A percentile compares a stretch with the other conserved stretches of the same genome.
phyloP scores from a whole-genome alignment of 2,797 vertebrate species.

The Picus viridis region DNA sequence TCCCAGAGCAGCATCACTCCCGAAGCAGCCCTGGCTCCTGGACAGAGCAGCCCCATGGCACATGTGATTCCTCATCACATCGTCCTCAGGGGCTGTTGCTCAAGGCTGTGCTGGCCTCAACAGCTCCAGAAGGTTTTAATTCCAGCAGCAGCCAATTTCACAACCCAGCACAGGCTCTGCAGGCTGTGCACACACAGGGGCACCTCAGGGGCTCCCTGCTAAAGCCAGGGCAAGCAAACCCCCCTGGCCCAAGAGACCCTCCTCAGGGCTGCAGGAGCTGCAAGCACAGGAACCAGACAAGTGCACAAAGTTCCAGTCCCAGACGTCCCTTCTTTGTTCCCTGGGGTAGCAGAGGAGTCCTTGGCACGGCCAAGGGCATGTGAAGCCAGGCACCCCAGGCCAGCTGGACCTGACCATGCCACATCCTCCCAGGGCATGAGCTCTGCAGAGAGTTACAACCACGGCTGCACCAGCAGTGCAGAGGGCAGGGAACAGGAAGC shows the following conservation, averaged over 20 bases:
- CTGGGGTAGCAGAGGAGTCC: accelerated
- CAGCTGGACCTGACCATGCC: background rate
- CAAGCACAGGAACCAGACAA: background rate
- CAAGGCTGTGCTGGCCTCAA: background rate
- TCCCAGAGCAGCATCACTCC: background rate
- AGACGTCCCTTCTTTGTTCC: background rate
- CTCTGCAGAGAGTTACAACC: background rate
- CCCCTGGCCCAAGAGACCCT: background rate
- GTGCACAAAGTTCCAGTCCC: accelerated
- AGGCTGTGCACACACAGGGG: background rate
- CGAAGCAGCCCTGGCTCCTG: background rate
- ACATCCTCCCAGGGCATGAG: background rate
- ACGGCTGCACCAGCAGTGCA: accelerated
- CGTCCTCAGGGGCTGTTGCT: background rate
- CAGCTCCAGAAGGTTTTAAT: background rate
- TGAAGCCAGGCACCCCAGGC: background rate
- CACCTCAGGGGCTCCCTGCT: background rate
- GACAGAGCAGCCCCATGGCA: accelerated
- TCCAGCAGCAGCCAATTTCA: background rate
- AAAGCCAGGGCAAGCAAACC: background rate
- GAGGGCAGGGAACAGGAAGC: background rate
- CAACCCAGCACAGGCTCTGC: background rate
- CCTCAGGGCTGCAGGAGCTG: background rate
- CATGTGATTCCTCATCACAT: accelerated
- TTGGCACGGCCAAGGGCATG: background rate